These are phyloP conservation scores for Brachyopa scutellaris DNA, from an alignment of 2,888 invertebrate species.

Conservation along the genomic window DNA sequence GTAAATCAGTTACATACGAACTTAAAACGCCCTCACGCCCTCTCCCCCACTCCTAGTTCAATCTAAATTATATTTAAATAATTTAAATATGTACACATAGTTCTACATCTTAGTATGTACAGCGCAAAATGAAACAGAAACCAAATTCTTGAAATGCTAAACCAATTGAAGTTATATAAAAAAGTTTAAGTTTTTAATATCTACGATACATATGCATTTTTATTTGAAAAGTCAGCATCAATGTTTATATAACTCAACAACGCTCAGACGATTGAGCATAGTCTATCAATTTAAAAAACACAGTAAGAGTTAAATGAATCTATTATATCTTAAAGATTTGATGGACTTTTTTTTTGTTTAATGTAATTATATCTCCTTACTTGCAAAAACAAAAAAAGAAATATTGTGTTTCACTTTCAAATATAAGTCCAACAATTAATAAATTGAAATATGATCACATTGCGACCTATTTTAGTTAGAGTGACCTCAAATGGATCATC, in stretches of 20 bases:
- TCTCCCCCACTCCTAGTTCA: conserved; percentile 58
- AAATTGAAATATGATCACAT: conserved; percentile 45
- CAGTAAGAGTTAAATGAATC: no score
- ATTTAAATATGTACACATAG: conserved; percentile 47
- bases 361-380: conserved; percentile 28
- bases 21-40: conserved; percentile 50
- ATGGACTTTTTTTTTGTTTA: no score
- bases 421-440: conserved; percentile 23
- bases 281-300: conserved; percentile 14
- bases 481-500: conserved; percentile 64
- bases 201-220: conserved; percentile 52
- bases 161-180: conserved; percentile 11
- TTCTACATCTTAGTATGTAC: conserved; percentile 45
- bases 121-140: conserved; percentile 29
- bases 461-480: conserved; percentile 56
- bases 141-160: conserved; percentile 42
- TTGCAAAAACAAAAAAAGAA: conserved; percentile 4
- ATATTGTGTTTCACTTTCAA: conserved; percentile 11
- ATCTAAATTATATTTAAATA: conserved; percentile 65
- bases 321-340: no score
- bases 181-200: conserved; percentile 30
- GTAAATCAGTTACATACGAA: conserved; percentile 74
- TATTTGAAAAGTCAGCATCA: conserved; percentile 27
- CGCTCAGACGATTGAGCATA: background rate
- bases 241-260: conserved; percentile 24